These are phyloP conservation scores for Zophobas atratus DNA, from an alignment of 1,140 invertebrate genomes.

Conservation along the genomic window DNA sequence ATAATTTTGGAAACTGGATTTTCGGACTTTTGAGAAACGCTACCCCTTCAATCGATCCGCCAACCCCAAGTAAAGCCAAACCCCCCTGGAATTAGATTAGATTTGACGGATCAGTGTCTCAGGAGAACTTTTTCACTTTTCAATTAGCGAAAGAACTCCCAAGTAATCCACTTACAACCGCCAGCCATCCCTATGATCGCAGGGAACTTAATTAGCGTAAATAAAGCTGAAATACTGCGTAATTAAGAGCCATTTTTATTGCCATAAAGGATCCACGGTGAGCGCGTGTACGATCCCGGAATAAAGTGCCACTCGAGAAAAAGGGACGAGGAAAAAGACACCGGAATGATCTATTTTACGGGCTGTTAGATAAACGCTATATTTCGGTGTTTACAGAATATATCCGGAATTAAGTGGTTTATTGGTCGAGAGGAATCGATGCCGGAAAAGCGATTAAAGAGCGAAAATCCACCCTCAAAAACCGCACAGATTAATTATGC, in stretches of 20 bases:
- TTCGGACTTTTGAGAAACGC: no score
- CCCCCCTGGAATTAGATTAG: background rate
- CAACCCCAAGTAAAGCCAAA: no score
- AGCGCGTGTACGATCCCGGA: conserved; percentile 6
- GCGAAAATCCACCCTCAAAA: background rate
- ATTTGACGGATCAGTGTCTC: background rate
- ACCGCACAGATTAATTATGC: conserved; percentile 8
- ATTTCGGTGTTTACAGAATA: conserved; percentile 7
- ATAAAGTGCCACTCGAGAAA: background rate
- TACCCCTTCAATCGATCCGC: no score
- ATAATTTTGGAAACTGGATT: no score
- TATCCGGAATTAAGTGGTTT: conserved; percentile 11
- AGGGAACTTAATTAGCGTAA: conserved; percentile 9
- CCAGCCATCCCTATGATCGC: background rate
- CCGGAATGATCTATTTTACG: conserved; percentile 8
- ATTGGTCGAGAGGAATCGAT: background rate
- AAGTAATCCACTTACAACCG: background rate
- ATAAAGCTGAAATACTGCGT: conserved; percentile 11
- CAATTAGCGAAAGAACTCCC: conserved; percentile 4
- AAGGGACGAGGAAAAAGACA: background rate
- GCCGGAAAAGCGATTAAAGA: background rate
- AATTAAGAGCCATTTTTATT: conserved; percentile 15
- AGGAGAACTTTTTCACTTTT: conserved; percentile 1
- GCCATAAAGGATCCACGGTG: background rate
- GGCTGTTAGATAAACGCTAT: background rate